phyloP scores from a whole-genome alignment of 2,888 invertebrate genomes.

The Pheosia gnoma region DNA sequence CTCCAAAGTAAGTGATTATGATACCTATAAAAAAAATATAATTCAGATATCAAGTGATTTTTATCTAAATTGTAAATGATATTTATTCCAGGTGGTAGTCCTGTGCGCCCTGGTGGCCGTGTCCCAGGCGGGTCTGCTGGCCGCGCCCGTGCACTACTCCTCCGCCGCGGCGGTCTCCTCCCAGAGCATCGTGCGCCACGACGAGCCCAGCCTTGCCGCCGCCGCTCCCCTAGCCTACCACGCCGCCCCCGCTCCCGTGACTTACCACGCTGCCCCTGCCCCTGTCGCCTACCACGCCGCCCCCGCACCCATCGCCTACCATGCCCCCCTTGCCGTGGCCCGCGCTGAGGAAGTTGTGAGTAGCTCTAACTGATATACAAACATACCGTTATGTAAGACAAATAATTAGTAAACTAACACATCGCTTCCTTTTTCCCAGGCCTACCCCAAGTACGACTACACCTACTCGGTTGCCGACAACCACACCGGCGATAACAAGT shows the following conservation, averaged over 20 bases:
- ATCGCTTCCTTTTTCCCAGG: conserved; percentile 41
- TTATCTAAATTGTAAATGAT: conserved; percentile 5
- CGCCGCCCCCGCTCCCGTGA: conserved; percentile 2
- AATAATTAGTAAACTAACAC: not conserved
- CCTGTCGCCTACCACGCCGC: conserved; percentile 27
- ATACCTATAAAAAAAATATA: not conserved
- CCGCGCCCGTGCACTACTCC: conserved; percentile 60
- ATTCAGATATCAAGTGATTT: not conserved
- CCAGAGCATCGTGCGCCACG: conserved; percentile 55
- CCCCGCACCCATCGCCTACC: conserved; percentile 33
- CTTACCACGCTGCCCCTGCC: conserved; percentile 24
- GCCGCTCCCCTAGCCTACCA: conserved; percentile 22
- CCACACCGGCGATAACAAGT: conserved; percentile 71
- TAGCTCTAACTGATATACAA: conserved; percentile 1
- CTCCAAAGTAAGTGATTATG: conserved; percentile 49
- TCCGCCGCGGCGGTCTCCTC: conserved; percentile 51
- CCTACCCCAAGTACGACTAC: conserved; percentile 79
- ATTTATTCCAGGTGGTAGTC: conserved; percentile 42
- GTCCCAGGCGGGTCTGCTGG: conserved; percentile 45
- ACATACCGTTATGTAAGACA: not conserved
- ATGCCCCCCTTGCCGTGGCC: conserved; percentile 40
- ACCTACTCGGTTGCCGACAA: conserved; percentile 71
- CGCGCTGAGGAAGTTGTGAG: conserved; percentile 48
- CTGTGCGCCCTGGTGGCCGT: conserved; percentile 46
- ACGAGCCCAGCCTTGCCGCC: conserved; percentile 41